Conservation (phyloP, 2,888 invertebrate species). For the Leucophenga maculata region DNA sequence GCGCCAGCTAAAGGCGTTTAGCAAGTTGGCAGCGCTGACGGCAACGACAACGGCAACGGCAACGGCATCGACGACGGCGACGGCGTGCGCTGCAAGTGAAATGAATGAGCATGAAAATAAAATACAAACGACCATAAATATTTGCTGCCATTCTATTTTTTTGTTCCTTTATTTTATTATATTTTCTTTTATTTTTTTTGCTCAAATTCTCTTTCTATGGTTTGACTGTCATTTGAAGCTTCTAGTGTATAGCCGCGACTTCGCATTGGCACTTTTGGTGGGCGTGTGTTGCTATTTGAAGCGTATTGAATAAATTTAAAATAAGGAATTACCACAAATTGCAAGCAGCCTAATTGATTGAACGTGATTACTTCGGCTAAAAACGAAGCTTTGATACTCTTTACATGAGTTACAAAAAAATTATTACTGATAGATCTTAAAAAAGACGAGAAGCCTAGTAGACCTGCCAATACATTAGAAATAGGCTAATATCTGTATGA, state of each 20-base stretch:
- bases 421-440: too few relatives aligned
- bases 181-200: not conserved
- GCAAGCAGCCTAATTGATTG: not conserved
- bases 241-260: not conserved
- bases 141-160: conserved; percentile 11
- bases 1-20: conserved; percentile 30
- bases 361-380: not conserved
- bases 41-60: not conserved
- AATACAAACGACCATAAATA: conserved; percentile 26
- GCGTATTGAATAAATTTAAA: not conserved
- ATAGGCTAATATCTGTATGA: too few relatives aligned
- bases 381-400: too few relatives aligned
- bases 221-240: not conserved
- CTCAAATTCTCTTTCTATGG: not conserved
- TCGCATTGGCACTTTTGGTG: too few relatives aligned
- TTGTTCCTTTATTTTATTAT: not conserved
- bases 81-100: conserved; percentile 18
- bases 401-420: too few relatives aligned
- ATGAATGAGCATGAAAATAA: conserved; percentile 17
- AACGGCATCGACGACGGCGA: not conserved
- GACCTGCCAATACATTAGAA: too few relatives aligned
- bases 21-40: conserved; percentile 19
- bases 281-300: not conserved
- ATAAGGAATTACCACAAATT: not conserved
- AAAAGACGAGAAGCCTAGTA: too few relatives aligned